Evolutionary conservation across 2,113 vertebrate genomes (phyloP).

Genomic region (Erythrocercus mccallii): DNA sequence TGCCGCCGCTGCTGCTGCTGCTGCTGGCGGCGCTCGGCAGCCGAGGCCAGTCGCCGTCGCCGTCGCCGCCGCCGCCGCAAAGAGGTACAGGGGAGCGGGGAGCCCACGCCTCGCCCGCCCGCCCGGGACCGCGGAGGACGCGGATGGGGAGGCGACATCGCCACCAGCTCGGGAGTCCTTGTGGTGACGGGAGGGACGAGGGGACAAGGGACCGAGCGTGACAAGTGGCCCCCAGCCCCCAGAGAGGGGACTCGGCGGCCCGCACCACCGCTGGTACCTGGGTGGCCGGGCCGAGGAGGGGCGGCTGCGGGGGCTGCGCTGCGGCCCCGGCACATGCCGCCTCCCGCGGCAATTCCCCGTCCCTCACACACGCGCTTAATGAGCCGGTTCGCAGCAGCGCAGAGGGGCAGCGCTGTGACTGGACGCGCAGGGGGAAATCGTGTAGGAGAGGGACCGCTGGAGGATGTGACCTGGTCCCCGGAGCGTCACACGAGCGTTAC

Average conservation of each 20-base stretch:
- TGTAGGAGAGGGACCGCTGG: background rate
- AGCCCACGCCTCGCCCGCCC: background rate
- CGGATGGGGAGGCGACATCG: background rate
- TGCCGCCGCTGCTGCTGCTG: background rate
- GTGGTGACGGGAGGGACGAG: background rate
- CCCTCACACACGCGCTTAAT: background rate
- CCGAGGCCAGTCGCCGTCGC: background rate
- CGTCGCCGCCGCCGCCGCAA: conserved; percentile 10
- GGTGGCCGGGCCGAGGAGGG: background rate
- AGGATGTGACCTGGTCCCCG: background rate
- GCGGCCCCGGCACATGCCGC: background rate
- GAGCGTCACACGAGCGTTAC: rapidly evolving
- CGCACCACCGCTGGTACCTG: background rate
- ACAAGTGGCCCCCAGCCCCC: background rate
- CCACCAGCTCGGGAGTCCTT: background rate
- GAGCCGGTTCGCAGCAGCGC: background rate
- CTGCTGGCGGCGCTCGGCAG: conserved; percentile 23
- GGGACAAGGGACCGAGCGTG: background rate
- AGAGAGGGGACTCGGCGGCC: background rate
- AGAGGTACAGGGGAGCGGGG: conserved; percentile 50
- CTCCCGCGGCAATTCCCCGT: background rate
- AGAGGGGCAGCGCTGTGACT: background rate
- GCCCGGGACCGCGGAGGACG: background rate
- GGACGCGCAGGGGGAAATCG: rapidly evolving
- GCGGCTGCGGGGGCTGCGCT: background rate